phyloP scores from a whole-genome alignment of 2,888 invertebrate genomes.

The Archips xylosteana region DNA sequence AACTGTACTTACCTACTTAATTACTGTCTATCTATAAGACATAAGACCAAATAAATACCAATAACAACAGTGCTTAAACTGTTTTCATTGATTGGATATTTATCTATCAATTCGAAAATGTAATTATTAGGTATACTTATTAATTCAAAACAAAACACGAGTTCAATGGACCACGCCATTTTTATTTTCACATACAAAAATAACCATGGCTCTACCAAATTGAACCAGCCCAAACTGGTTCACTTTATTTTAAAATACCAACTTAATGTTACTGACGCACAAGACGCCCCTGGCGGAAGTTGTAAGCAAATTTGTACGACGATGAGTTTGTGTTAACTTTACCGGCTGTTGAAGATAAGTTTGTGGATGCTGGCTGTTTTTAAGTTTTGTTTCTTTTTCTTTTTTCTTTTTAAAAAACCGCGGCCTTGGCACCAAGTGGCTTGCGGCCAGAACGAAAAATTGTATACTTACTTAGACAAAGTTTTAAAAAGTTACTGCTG shows the following conservation, averaged over 20 bases:
- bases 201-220: constrained; percentile 28
- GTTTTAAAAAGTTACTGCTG: not conserved
- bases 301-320: constrained; percentile 11
- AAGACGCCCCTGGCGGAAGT: not conserved
- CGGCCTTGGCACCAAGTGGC: constrained; percentile 74
- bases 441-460: constrained; percentile 51
- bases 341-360: constrained; percentile 47
- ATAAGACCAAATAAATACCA: too few relatives aligned
- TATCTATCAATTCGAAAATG: not conserved
- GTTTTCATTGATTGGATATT: too few relatives aligned
- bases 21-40: too few relatives aligned
- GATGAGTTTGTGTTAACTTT: constrained; percentile 55
- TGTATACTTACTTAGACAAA: constrained; percentile 1
- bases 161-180: constrained; percentile 22
- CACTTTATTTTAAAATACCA: constrained; percentile 21
- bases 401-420: constrained; percentile 52
- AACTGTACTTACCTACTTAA: too few relatives aligned
- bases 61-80: too few relatives aligned
- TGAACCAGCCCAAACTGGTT: constrained; percentile 27
- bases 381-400: constrained; percentile 55
- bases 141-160: not conserved
- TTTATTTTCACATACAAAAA: constrained; percentile 26
- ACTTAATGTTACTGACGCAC: constrained; percentile 7
- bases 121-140: too few relatives aligned
- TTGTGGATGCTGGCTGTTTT: constrained; percentile 59